Evolutionary conservation across 2,888 invertebrate genomes (phyloP), one percentile per base, ranked within the genome.

Genomic region (Pammene aurita): DNA sequence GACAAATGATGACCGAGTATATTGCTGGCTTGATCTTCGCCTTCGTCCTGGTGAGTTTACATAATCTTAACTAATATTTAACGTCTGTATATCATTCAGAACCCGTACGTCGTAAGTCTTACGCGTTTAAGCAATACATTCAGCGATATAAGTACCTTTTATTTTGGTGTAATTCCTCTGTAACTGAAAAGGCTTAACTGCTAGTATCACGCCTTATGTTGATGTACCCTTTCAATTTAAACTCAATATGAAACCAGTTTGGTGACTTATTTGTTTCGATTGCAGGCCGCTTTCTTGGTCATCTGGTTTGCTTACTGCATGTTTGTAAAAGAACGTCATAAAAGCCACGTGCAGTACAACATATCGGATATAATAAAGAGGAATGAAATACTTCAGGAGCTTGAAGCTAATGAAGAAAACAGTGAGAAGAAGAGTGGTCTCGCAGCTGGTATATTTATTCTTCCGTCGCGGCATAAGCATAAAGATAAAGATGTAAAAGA

Each of bases 271-370:
- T 48, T 41, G 48, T 67, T 73, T 71, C 66, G 71, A 73, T 76
- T 75, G 41, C 88, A 92, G 92, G 88, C 90, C 18, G 80, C 78
- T 16, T 70, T 90, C 13, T 84, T 90, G 44, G 67, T 90, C 35
- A 77, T 77, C 46, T 92, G 89, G 89, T 86, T 92, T 78, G 83
- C 87, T 5, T 92, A 87, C 77, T 91, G 90, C 75, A 88, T 92
- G 90, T 92, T 92, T 74, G 78, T 85, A 69, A 84, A 84, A 66
- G 92, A 92, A 70, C 80, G 85, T 34, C 89, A 88, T 73, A 90
- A 87, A 71, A 84, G 88, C 0, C 88, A 89, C 4, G 52, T 44
- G 67, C 91, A 90, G 26, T 85, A 85, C 73, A 81, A 84, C 26
- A 87, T 92, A 73, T 75, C 84, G 0, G 91, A 92, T 72, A 65